Conservation (phyloP, 2,888 invertebrate genomes). For the Microctonus hyperodae region DNA sequence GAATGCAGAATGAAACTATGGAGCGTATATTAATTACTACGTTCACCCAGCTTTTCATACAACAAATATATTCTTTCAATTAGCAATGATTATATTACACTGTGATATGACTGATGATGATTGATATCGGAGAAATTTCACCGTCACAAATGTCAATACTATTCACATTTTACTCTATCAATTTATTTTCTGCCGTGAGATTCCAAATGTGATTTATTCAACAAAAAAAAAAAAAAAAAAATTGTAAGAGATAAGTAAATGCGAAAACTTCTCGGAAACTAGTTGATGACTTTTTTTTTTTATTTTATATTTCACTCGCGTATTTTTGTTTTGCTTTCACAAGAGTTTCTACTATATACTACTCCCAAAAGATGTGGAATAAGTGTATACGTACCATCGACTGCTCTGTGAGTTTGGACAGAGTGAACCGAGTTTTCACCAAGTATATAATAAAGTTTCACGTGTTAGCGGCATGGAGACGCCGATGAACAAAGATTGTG, state of each 20-base stretch:
- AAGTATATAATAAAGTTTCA: slow-evolving; percentile 28
- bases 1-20: neutral
- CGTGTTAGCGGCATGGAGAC: neutral
- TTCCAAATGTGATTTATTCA: neutral
- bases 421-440: slow-evolving; percentile 10
- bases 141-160: too few relatives aligned
- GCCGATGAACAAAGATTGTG: neutral
- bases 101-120: neutral
- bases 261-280: neutral
- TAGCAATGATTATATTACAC: neutral
- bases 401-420: neutral
- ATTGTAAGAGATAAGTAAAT: neutral
- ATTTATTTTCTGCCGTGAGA: too few relatives aligned
- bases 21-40: neutral
- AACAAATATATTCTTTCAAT: neutral
- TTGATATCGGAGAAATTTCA: neutral
- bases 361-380: slow-evolving; percentile 24
- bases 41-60: neutral
- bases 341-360: slow-evolving; percentile 3
- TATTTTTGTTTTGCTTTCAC: neutral
- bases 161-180: too few relatives aligned
- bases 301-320: neutral
- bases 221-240: neutral
- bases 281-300: neutral
- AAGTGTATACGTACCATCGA: neutral